Conservation (phyloP, 1,140 invertebrate genomes). For the Phymorhynchus buccinoides region DNA sequence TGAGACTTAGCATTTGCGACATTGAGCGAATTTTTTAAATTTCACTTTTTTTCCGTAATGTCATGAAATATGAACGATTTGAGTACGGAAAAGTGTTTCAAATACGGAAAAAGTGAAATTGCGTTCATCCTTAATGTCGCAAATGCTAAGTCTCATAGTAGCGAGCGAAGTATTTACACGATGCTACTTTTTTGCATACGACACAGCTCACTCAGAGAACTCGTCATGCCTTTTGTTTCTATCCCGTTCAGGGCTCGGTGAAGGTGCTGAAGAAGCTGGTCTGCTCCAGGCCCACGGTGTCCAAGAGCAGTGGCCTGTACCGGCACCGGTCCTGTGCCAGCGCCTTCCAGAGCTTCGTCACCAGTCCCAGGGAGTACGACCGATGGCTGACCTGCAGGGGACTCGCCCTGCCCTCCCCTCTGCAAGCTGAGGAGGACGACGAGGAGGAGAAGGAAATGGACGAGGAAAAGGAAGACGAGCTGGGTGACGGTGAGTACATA, state of each 20-base stretch:
- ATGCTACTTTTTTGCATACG: no score
- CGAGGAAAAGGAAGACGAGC: background rate
- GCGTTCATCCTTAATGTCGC: no score
- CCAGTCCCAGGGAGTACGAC: slow-evolving; percentile 33
- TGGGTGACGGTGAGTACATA: background rate
- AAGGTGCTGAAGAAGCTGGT: slow-evolving; percentile 61
- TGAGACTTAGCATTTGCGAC: no score
- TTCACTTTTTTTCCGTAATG: no score
- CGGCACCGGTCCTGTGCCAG: background rate
- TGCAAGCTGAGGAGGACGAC: background rate
- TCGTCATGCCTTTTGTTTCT: no score
- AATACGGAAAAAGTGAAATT: no score
- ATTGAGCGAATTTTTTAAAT: no score
- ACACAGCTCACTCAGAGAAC: no score
- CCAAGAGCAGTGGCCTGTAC: slow-evolving; percentile 45
- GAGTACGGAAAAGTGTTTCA: no score
- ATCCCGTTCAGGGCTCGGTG: slow-evolving; percentile 54
- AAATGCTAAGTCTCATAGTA: no score
- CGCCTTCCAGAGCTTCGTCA: slow-evolving; percentile 40
- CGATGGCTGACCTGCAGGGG: slow-evolving; percentile 12
- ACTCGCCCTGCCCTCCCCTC: slow-evolving; percentile 25
- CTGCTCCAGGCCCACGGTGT: slow-evolving; percentile 50
- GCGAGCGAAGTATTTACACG: no score
- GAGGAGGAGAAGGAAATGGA: background rate
- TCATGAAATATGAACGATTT: no score